phyloP scores from a whole-genome alignment of 2,888 invertebrate species.

The Drosophila formosana region DNA sequence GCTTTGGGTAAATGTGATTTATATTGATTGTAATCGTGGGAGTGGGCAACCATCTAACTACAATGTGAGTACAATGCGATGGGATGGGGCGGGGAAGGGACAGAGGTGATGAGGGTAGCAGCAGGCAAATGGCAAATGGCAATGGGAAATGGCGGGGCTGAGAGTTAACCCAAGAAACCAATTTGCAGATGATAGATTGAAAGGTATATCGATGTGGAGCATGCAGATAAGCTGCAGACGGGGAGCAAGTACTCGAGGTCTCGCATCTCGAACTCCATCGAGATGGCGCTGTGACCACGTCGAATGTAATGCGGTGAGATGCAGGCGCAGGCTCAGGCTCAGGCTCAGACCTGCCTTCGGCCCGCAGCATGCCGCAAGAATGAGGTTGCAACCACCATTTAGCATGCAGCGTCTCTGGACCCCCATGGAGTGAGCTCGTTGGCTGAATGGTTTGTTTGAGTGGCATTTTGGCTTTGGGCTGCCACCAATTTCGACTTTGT shows the following conservation, averaged over 20 bases:
- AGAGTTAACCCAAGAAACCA: constrained; percentile 47
- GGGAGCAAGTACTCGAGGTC: background rate
- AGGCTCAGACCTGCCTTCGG: background rate
- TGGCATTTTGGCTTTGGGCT: constrained; percentile 74
- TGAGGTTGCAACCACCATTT: constrained; percentile 28
- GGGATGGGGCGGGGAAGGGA: background rate
- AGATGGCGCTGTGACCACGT: constrained; percentile 8
- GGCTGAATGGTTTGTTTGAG: constrained; percentile 56
- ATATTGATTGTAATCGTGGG: constrained; percentile 82
- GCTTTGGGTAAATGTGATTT: constrained; percentile 83
- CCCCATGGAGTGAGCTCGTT: constrained; percentile 13
- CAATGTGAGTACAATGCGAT: constrained; percentile 39
- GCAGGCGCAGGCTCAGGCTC: constrained; percentile 18
- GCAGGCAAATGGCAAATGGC: constrained; percentile 30
- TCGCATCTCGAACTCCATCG: background rate
- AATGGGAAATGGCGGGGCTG: constrained; percentile 30
- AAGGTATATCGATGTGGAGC: constrained; percentile 40
- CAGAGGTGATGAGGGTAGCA: constrained; percentile 5
- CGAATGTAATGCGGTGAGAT: constrained; percentile 36
- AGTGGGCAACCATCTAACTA: constrained; percentile 64
- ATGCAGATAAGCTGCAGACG: constrained; percentile 38
- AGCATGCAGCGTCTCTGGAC: constrained; percentile 29
- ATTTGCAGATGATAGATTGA: constrained; percentile 64
- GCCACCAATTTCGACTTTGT: constrained; percentile 74
- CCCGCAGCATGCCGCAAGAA: constrained; percentile 40